Base-by-base conservation (phyloP, 2,888 invertebrate genomes). In the Embidobia sp. region DNA sequence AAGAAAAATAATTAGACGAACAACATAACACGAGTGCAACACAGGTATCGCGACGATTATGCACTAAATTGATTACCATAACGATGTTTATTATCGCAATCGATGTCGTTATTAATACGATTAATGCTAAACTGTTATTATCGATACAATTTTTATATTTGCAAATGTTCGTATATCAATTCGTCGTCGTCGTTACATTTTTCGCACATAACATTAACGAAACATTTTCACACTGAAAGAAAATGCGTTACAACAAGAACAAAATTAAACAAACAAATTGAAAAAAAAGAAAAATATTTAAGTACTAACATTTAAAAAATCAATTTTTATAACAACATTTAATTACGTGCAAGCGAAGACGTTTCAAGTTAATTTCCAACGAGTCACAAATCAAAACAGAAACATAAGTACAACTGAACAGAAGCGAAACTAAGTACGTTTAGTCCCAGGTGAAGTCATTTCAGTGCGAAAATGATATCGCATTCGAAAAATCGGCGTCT, bases 401-500 rank as follows among this genome's bases (percentile, higher is more conserved):
- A 29, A 29, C 6, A 29, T 8, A 29, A 29, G n/a, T 7, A 29
- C 4, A 29, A 5, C 6, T 22, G 3, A 22, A 22, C 6, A 3
- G n/a, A 22, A 22, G 6, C 6, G 22, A 22, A 22, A 22, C 29
- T 35, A 61, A 61, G 59, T 59, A 44, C 35, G 15, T 27, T n/a
- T 18, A 31, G 18, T n/a, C 18, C n/a, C 2, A 22, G n/a, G 8
- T 42, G 6, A 11, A 42, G 35, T 26, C 1, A 3, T 67, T 51
- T 77, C 67, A 64, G 67, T 57, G 72, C 29, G 40, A 57, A 73
- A 51, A 55, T 42, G 69, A 67, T 22, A 26, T 33, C 48, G 55
- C 18, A 72, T 40, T 72, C 16, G 57, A 77, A 77, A 72, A 77
- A 67, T 69, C 67, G 44, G 40, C 37, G 55, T 63, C 77, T 77